Base-by-base conservation (phyloP, 2,113 vertebrate genomes). In the Gopherus evgoodei region DNA sequence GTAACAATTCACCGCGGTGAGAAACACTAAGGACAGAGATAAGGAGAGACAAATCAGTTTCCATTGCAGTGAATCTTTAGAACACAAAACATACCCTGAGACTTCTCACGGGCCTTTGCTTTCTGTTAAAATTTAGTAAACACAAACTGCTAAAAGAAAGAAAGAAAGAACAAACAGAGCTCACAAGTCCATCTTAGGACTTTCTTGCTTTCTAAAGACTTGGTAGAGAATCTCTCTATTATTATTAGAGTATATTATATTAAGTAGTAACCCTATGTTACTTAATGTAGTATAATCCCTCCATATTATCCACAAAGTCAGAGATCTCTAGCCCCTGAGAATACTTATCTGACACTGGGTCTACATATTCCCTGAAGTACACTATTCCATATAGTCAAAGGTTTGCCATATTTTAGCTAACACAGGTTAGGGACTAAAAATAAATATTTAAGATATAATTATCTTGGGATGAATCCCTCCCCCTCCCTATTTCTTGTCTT, bases 1-100 rank as follows among this genome's bases (percentile, higher is more conserved):
- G 98, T 99, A 99, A 96, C 99, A 99, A 98, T 99, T 99, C 76
- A 99, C 98, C 0, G 99, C 99, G 0, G 99, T 99, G 93, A 99
- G 98, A 83, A 99, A 91, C 93, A 99, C 99, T 99, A 97, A 0
- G 94, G 80, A 89, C 86, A 76, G 7, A 47, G 24, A 38, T 31
- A 21, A 59, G 50, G 6, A 5, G 11, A 94, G 65, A 54, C 4
- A 17, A 0, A 1, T 96, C 84, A 91, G 93, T 7, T 50, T 5
- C 0, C 52, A 16, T 2, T 0, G 3, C 80, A 35, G 44, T 4
- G 8, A 86, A 13, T 52, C 1, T 1, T 0, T 13, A n/a, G 14
- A 16, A 47, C 0, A 1, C 59, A 19, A 10, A 81, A 1, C 3
- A 44, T 42, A 42, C 22, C 21, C 11, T 75, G 38, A 38, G 69